These are phyloP conservation scores for Trichopria drosophilae DNA, from an alignment of 2,888 invertebrate species.

Conservation along the genomic window DNA sequence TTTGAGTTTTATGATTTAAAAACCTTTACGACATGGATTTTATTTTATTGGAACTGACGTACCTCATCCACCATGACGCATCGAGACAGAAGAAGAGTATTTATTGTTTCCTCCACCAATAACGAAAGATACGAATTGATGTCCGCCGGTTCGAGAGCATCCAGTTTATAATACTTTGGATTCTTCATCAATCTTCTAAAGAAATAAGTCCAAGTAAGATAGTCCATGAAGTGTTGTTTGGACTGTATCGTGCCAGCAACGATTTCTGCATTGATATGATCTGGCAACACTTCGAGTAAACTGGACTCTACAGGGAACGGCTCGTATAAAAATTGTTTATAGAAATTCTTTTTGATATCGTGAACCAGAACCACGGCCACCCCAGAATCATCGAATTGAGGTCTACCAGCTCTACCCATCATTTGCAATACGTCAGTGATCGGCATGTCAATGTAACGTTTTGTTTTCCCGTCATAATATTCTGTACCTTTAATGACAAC, in stretches of 20 bases:
- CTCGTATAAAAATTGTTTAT: slow-evolving; percentile 98
- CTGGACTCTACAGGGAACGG: slow-evolving; percentile 99
- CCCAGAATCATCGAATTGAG: slow-evolving; percentile 93
- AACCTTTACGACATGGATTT: too few species aligned
- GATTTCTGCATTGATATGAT: slow-evolving; percentile 96
- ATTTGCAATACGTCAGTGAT: slow-evolving; percentile 99
- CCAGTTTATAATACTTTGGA: slow-evolving; percentile 86
- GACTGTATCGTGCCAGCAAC: slow-evolving; percentile 93
- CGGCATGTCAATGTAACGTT: slow-evolving; percentile 98
- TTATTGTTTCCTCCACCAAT: slow-evolving; percentile 78
- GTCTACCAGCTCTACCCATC: slow-evolving; percentile 98
- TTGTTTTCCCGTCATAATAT: slow-evolving; percentile 95
- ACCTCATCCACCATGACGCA: slow-evolving; percentile 82
- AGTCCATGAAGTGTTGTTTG: slow-evolving; percentile 92
- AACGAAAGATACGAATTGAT: slow-evolving; percentile 78
- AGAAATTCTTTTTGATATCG: slow-evolving; percentile 97
- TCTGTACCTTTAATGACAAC: slow-evolving; percentile 99
- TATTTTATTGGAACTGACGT: too few species aligned
- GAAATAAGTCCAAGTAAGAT: slow-evolving; percentile 98
- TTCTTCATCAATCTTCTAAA: slow-evolving; percentile 90
- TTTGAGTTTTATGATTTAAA: too few species aligned
- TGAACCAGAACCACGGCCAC: slow-evolving; percentile 88
- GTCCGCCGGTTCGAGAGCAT: slow-evolving; percentile 69
- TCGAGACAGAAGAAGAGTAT: slow-evolving; percentile 72
- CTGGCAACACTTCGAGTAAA: slow-evolving; percentile 84